Percentiles rank a stretch among this genome's conserved stretches.
Evolutionary conservation across 2,797 vertebrate genomes (phyloP).

Genomic region (Sebastolobus altivelis): DNA sequence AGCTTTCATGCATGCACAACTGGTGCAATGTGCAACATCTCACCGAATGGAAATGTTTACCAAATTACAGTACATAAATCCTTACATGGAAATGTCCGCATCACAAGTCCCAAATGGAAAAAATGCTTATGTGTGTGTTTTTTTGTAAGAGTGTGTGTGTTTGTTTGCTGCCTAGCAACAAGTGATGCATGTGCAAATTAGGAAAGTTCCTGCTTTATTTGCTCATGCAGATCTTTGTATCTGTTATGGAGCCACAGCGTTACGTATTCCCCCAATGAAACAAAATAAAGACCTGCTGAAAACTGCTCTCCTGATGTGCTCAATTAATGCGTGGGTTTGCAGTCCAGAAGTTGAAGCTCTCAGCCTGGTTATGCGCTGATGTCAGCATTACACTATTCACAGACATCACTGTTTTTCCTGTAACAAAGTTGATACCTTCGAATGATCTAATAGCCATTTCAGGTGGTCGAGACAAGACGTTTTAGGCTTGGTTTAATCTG

Average conservation of each 20-base stretch:
- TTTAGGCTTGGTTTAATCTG: constrained; percentile 6
- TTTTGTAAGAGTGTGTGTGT: constrained; percentile 21
- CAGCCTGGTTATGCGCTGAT: constrained; percentile 28
- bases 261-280: constrained; percentile 47
- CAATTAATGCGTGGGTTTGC: constrained; percentile 15
- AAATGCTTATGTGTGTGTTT: constrained; percentile 58
- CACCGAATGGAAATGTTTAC: constrained; percentile 81
- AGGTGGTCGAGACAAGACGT: neutral
- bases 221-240: constrained; percentile 64
- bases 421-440: constrained; percentile 13
- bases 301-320: constrained; percentile 26
- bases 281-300: constrained; percentile 40
- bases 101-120: constrained; percentile 73
- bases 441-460: neutral
- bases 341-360: constrained; percentile 21
- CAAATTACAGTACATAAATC: constrained; percentile 77
- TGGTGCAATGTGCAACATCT: constrained; percentile 59
- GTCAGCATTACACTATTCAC: constrained; percentile 33
- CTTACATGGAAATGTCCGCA: constrained; percentile 77
- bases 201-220: constrained; percentile 72
- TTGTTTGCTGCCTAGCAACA: constrained; percentile 78
- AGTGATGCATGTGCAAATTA: constrained; percentile 69
- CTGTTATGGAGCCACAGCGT: constrained; percentile 57
- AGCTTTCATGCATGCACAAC: constrained; percentile 35
- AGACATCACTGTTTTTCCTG: constrained; percentile 25